These are phyloP conservation scores for Linyphia triangularis DNA, from an alignment of 2,888 invertebrate species.

Conservation along the genomic window DNA sequence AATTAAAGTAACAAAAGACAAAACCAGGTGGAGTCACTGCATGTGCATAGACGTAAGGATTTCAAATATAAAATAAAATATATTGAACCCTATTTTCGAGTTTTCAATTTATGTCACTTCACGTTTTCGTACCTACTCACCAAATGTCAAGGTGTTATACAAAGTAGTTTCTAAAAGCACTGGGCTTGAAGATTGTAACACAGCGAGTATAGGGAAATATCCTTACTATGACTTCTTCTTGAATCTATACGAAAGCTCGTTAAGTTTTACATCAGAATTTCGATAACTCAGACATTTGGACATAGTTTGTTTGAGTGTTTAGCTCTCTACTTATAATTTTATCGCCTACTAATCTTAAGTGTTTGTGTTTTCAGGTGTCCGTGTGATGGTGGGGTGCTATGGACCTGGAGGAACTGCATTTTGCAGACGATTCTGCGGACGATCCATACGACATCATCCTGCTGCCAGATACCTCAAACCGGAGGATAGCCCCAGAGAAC, in stretches of 20 bases:
- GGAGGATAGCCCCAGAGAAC: slow-evolving; percentile 54
- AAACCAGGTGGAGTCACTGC: too few relatives aligned
- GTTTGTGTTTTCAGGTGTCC: neutral
- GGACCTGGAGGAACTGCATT: slow-evolving; percentile 69
- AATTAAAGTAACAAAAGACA: too few relatives aligned
- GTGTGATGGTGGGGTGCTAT: slow-evolving; percentile 53
- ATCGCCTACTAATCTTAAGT: neutral
- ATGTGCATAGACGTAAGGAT: too few relatives aligned
- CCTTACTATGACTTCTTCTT: neutral
- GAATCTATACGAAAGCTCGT: neutral
- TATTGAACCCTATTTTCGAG: too few relatives aligned
- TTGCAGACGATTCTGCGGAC: slow-evolving; percentile 70
- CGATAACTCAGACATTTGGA: too few relatives aligned
- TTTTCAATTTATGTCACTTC: too few relatives aligned
- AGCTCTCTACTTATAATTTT: neutral
- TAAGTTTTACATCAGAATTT: neutral
- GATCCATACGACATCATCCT: slow-evolving; percentile 67
- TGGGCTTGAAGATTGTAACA: too few relatives aligned
- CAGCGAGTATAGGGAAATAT: too few relatives aligned
- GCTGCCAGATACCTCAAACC: slow-evolving; percentile 33
- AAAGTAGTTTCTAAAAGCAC: too few relatives aligned
- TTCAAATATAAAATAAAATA: too few relatives aligned
- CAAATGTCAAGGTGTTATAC: too few relatives aligned
- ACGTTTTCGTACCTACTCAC: too few relatives aligned
- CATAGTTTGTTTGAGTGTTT: neutral